Evolutionary conservation across 1,140 invertebrate genomes (phyloP), one percentile per base, ranked within the genome.

Genomic region (Wiebesia pumilae): DNA sequence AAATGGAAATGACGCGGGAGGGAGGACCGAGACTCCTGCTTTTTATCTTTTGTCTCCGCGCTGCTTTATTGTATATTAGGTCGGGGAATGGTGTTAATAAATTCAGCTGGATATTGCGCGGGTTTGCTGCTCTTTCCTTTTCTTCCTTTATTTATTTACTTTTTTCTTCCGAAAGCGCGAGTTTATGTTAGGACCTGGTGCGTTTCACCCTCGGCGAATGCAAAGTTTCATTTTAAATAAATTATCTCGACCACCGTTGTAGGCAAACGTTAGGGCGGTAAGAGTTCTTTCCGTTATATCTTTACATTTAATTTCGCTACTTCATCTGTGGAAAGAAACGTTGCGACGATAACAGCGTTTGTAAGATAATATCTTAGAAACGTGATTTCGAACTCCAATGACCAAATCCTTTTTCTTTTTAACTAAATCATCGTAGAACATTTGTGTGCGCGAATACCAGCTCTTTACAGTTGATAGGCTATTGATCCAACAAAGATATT

Each of bases 141-240:
- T 71, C 69, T 38, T 33, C 69, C 69, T 71, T 71, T 71, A 38
- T 71, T 71, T 71, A 71, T 71, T 71, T 82, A 69, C 43, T 47
- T 69, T 71, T 83, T 83, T 51, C 65, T 71, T 19, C 21, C 10
- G 35, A 51, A 69, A 85, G 85, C 69, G 84, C 69, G 83, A 89
- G 87, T 88, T 71, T 9, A 38, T 35, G 30, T 71, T 38, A 21
- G 35, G 16, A 38, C 4, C 16, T 71, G 10, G 35, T 71, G 33
- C 40, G 27, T 40, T 38, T 77, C 73, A 3, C 40, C 43, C 73
- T 77, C 21, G 47, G 77, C 3, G 77, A 30, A 24, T 16, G 77
- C 38, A 19, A 33, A 35, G 21, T 33, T 79, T 79, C 58, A 79
- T 79, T 79, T 58, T 33, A 58, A 79, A 79, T 79, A 58, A 79